Base-by-base conservation (phyloP, 2,797 vertebrate species). In the Ctenopoma multispine region DNA sequence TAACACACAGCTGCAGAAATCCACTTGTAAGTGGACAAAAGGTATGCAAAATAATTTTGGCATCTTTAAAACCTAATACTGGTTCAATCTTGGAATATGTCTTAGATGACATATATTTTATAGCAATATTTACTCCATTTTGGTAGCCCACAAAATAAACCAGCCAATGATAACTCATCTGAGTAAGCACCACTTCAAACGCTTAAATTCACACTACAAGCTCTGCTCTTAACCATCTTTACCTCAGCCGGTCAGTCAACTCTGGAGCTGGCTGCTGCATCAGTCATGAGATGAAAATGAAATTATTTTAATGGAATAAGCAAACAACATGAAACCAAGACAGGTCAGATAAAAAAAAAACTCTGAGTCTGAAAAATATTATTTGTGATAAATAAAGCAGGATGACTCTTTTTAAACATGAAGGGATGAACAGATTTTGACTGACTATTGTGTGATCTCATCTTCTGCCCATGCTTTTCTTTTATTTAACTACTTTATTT, bases 311-410 rank as follows among this genome's bases (percentile, higher is more conserved):
- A 29, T 1, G 44, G 34, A 47, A 24, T 15, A 46, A 38, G 7
- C 4, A 24, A 7, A 49, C 57, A 9, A 17, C 41, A 47, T 44
- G 9, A 55, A 63, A 56, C 63, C 5, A 20, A 24, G 41, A n/a
- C 5, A 23, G 23, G 27, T 13, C 1, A 60, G 43, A 67, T 49
- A 51, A 2, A 1, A 80, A 59, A 80, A 21, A 44, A 4, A 54
- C 1, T 36, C 2, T 14, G 38, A 4, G 8, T 11, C 27, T 29
- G 27, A 15, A 43, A 29, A 46, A 9, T 23, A 60, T 38, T 18
- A 18, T 53, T 38, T 21, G 40, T 13, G 21, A 53, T 48, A 10
- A 20, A 40, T n/a, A n/a, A n/a, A 40, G 31, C 34, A 40, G 53
- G 20, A 20, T 17, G 34, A 34, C 3, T 29, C 4, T 15, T 14